Conservation (phyloP, 2,888 invertebrate genomes). For the Leptarthrus brevirostris region DNA sequence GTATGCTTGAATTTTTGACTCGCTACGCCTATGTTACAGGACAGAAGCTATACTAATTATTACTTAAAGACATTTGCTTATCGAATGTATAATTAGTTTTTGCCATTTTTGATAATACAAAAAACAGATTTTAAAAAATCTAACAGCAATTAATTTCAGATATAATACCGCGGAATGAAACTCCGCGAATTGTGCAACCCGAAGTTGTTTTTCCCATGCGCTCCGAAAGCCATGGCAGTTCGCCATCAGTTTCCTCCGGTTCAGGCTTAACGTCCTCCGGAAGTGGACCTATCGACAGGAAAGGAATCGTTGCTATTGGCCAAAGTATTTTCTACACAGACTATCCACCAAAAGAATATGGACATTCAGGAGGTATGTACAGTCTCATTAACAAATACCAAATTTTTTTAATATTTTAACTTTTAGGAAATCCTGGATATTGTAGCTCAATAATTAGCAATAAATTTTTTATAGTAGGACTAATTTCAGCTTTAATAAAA, state of each 20-base stretch:
- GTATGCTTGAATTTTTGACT: no score
- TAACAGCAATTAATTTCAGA: constrained; percentile 59
- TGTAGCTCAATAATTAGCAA: constrained; percentile 44
- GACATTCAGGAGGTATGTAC: constrained; percentile 57
- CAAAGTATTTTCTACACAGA: constrained; percentile 67
- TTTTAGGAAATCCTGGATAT: constrained; percentile 46
- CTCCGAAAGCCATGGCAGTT: constrained; percentile 62
- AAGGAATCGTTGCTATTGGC: constrained; percentile 65
- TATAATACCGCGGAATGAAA: constrained; percentile 64
- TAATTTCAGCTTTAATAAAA: constrained; percentile 48
- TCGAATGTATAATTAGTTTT: no score
- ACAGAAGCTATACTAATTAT: no score
- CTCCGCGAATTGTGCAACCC: constrained; percentile 63
- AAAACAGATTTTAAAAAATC: no score
- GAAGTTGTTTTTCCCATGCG: constrained; percentile 64
- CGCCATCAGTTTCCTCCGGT: constrained; percentile 54
- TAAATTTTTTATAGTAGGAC: constrained; percentile 44
- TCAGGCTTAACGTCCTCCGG: constrained; percentile 53
- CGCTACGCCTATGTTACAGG: no score
- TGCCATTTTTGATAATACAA: no score
- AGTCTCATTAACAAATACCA: not conserved
- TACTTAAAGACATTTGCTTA: no score
- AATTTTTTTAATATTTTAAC: not conserved
- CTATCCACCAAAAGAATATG: constrained; percentile 66
- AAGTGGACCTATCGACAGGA: constrained; percentile 60